phyloP scores from a whole-genome alignment of 2,888 invertebrate species.

The Cheilosia pagana region DNA sequence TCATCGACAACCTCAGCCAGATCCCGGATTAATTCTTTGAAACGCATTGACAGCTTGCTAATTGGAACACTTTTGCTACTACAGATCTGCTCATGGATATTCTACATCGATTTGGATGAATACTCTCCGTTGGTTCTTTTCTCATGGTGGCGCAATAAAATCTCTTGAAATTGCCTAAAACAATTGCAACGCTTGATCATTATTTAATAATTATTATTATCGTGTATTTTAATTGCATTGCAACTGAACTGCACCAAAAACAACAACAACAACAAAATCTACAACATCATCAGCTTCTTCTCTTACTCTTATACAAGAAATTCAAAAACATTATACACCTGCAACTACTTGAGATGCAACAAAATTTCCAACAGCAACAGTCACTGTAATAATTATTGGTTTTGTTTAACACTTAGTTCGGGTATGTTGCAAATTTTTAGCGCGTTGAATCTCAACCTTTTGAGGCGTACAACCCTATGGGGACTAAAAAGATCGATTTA shows the following conservation, averaged over 20 bases:
- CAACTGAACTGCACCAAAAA: conserved; percentile 69
- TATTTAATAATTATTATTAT: conserved; percentile 77
- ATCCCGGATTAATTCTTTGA: conserved; percentile 61
- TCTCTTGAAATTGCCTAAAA: conserved; percentile 77
- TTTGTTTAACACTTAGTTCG: conserved; percentile 39
- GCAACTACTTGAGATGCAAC: conserved; percentile 9
- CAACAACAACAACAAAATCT: conserved; percentile 60
- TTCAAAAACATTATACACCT: conserved; percentile 5
- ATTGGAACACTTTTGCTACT: conserved; percentile 75
- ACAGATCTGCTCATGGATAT: conserved; percentile 77
- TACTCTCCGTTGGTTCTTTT: conserved; percentile 78
- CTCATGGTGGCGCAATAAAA: conserved; percentile 79
- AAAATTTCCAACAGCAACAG: conserved; percentile 14
- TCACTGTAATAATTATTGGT: conserved; percentile 32
- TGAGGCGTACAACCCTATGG: conserved; percentile 1
- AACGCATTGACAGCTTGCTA: conserved; percentile 69
- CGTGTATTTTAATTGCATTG: conserved; percentile 74
- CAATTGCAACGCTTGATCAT: conserved; percentile 76
- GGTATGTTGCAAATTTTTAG: conserved; percentile 27
- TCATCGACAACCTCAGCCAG: conserved; percentile 28
- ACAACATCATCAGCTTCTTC: conserved; percentile 68
- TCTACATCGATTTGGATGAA: conserved; percentile 77
- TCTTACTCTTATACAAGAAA: conserved; percentile 54
- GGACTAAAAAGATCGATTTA: conserved; percentile 18
- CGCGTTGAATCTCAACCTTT: not conserved